Evolutionary conservation across 1,140 invertebrate species (phyloP).

Genomic region (Andrena cerasifolii): DNA sequence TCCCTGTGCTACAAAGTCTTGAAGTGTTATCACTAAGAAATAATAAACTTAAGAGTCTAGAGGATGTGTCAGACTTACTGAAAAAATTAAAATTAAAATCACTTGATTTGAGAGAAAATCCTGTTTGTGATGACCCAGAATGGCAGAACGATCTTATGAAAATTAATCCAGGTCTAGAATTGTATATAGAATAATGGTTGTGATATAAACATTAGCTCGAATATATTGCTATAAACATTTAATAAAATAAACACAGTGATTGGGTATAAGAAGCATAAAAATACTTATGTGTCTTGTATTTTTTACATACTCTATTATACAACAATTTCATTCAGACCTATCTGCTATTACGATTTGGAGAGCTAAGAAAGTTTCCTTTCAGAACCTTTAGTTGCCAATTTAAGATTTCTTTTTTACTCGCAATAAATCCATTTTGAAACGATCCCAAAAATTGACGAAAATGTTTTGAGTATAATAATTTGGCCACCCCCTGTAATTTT

Average conservation of each 20-base stretch:
- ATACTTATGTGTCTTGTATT: slow-evolving; percentile 13
- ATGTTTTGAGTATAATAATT: no score
- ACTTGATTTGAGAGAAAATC: slow-evolving; percentile 76
- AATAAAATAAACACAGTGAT: slow-evolving; percentile 11
- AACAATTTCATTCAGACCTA: neutral
- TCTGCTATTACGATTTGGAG: neutral
- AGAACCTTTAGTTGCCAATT: no score
- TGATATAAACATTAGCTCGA: slow-evolving; percentile 9
- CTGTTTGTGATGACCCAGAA: slow-evolving; percentile 54
- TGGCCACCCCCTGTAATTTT: no score
- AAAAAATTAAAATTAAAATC: slow-evolving; percentile 65
- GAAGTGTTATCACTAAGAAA: slow-evolving; percentile 71
- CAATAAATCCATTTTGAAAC: no score
- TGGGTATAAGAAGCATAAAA: neutral
- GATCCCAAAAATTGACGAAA: no score
- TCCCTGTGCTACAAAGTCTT: slow-evolving; percentile 74
- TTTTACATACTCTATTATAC: neutral
- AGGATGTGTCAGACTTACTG: slow-evolving; percentile 75
- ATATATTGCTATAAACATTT: neutral
- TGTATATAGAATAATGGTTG: slow-evolving; percentile 28
- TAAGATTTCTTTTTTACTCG: no score
- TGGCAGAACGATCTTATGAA: slow-evolving; percentile 37
- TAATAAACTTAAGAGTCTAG: slow-evolving; percentile 69
- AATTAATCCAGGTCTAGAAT: slow-evolving; percentile 49
- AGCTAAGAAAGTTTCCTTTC: no score